A percentile compares a stretch with the other conserved stretches of the same genome.
These are phyloP conservation scores for Elymnias hypermnestra DNA, from an alignment of 1,140 invertebrate genomes.

Conservation along the genomic window DNA sequence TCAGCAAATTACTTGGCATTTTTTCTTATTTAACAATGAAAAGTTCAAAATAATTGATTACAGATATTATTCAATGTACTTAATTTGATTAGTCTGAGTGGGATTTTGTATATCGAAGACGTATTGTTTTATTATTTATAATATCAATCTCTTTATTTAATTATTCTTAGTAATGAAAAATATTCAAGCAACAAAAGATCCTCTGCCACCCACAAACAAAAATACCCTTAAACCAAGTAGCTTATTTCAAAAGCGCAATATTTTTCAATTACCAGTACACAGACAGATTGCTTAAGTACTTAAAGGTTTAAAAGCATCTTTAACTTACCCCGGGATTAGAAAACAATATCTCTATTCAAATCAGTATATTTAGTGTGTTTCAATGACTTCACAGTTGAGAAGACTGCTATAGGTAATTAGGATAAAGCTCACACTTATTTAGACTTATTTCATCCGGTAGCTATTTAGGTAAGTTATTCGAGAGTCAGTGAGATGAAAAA, in stretches of 20 bases:
- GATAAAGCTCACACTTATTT: constrained; percentile 28
- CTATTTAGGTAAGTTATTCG: constrained; percentile 11
- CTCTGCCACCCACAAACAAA: constrained; percentile 16
- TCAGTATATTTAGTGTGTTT: constrained; percentile 24
- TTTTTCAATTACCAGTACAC: constrained; percentile 7
- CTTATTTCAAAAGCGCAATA: constrained; percentile 14
- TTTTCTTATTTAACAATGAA: no score
- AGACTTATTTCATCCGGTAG: constrained; percentile 31
- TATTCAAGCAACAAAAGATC: not conserved
- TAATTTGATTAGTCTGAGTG: no score
- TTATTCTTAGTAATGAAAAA: no score
- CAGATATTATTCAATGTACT: no score
- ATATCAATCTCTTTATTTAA: no score
- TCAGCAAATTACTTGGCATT: no score
- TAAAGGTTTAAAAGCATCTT: constrained; percentile 15
- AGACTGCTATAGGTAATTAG: constrained; percentile 36
- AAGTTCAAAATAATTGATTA: no score
- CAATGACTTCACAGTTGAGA: constrained; percentile 35
- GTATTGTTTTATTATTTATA: no score
- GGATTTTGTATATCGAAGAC: no score
- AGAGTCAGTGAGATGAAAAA: constrained; percentile 36
- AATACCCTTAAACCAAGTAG: constrained; percentile 21
- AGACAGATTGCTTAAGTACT: constrained; percentile 4
- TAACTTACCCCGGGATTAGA: constrained; percentile 27
- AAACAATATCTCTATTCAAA: constrained; percentile 29